These are phyloP conservation scores for Dendrolimus punctatus DNA, from an alignment of 1,140 invertebrate species.

Conservation along the genomic window DNA sequence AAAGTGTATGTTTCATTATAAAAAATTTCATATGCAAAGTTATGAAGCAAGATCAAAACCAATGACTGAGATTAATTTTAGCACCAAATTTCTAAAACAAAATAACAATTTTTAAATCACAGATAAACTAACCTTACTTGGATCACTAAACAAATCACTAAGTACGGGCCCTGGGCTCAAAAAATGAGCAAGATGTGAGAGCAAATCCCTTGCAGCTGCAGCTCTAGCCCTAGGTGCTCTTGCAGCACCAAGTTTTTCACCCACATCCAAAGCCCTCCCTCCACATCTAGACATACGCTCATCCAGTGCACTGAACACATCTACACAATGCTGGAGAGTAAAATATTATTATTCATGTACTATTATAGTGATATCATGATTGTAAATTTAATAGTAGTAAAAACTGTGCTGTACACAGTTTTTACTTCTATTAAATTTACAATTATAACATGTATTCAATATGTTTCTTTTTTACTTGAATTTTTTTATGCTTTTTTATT, in stretches of 20 bases:
- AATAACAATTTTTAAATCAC: not conserved
- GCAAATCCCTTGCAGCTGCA: conserved; percentile 94
- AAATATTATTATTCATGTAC: not conserved
- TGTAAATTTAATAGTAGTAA: no score
- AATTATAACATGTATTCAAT: no score
- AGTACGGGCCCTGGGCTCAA: conserved; percentile 88
- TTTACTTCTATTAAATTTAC: no score
- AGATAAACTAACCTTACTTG: conserved; percentile 76
- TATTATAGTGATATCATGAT: no score
- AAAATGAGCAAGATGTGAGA: conserved; percentile 96
- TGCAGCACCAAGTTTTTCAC: conserved; percentile 97
- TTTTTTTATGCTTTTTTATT: no score
- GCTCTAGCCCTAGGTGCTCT: conserved; percentile 94
- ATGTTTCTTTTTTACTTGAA: no score
- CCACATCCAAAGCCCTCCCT: conserved; percentile 97
- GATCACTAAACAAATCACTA: conserved; percentile 91
- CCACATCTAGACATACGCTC: conserved; percentile 97
- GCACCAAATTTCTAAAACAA: no score
- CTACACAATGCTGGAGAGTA: conserved; percentile 80
- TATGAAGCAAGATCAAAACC: no score
- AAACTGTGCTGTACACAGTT: no score
- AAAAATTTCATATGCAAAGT: no score
- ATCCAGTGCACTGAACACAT: conserved; percentile 93
- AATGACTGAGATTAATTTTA: no score
- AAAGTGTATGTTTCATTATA: no score